Conservation (phyloP, 2,113 vertebrate species). For the Microtus oregoni region DNA sequence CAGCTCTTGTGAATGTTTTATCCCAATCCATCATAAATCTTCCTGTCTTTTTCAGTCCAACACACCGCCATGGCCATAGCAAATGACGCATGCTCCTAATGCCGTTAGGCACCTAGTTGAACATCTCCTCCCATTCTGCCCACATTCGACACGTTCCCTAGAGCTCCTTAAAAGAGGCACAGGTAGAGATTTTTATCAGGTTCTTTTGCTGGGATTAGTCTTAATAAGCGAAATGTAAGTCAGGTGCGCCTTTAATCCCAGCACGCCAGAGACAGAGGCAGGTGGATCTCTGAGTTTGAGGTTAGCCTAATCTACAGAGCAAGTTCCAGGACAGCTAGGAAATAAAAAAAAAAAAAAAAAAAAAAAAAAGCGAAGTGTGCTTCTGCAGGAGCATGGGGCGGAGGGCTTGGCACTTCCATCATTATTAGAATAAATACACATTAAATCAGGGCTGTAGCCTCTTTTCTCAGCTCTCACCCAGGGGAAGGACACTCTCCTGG, state of each 20-base stretch:
- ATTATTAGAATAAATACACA: neutral
- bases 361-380: rapidly evolving
- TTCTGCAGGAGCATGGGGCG: neutral
- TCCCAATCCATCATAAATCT: rapidly evolving
- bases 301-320: neutral
- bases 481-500: neutral
- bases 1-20: neutral
- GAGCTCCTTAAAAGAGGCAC: neutral
- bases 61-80: neutral
- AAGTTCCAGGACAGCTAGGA: neutral
- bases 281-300: neutral
- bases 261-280: neutral
- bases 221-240: neutral
- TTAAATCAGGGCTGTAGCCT: neutral
- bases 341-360: neutral
- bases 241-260: neutral
- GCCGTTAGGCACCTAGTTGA: neutral
- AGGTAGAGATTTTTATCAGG: rapidly evolving
- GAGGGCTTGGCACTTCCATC: neutral
- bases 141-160: neutral
- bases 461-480: rapidly evolving
- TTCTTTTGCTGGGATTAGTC: neutral
- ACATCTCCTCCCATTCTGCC: neutral
- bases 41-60: neutral
- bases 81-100: neutral